Conservation (phyloP, 1,140 invertebrate genomes). For the Drosophila sp. region DNA sequence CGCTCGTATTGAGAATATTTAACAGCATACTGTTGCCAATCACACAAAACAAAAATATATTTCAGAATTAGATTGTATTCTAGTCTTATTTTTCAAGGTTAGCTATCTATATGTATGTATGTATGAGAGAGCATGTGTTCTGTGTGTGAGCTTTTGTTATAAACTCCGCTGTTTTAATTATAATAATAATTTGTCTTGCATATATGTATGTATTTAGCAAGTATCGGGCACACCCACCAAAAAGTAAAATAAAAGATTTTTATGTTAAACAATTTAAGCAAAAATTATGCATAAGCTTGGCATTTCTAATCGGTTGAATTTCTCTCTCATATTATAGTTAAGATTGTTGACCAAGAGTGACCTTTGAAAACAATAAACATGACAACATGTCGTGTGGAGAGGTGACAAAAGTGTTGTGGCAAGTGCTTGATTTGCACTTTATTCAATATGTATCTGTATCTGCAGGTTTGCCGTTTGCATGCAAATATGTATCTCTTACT, state of each 20-base stretch:
- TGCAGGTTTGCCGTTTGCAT: background rate
- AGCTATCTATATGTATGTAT: background rate
- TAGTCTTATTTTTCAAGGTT: constrained; percentile 21
- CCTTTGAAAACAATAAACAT: background rate
- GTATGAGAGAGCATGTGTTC: background rate
- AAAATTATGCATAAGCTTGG: constrained; percentile 53
- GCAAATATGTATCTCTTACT: background rate
- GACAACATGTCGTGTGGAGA: background rate
- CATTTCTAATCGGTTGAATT: constrained; percentile 33
- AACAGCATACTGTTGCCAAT: background rate
- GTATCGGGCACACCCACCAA: constrained; percentile 50
- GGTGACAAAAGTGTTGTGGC: background rate
- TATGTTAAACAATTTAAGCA: constrained; percentile 49
- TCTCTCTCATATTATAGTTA: background rate
- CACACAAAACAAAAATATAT: constrained; percentile 3
- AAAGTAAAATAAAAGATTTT: constrained; percentile 11
- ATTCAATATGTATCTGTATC: background rate
- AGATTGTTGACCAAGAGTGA: constrained; percentile 11
- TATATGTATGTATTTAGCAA: constrained; percentile 31
- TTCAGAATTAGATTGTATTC: constrained; percentile 28
- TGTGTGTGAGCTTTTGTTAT: constrained; percentile 15
- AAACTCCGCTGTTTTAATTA: constrained; percentile 15
- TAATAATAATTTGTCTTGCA: constrained; percentile 15
- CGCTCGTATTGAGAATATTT: constrained; percentile 6
- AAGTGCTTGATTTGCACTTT: constrained; percentile 5